Base-by-base conservation (phyloP, 2,797 vertebrate species). In the Harpagifer antarcticus region DNA sequence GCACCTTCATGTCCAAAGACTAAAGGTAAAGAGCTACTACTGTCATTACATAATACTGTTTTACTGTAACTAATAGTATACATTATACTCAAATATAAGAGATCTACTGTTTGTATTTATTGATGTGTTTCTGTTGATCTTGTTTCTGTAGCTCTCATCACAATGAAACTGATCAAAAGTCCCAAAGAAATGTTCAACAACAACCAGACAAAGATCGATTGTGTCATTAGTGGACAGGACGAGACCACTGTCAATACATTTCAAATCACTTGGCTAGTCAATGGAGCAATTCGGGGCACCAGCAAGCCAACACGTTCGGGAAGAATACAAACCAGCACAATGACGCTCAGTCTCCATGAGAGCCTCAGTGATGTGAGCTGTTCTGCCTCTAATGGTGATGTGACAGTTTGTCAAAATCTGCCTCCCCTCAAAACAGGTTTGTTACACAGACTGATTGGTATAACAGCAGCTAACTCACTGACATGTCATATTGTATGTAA, bases 291-390 rank as follows among this genome's bases (percentile, higher is more conserved):
- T 47, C 44, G 16, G 31, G 15, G 3, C 1, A 0, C 1, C 1
- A 12, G 1, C 2, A 1, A 12, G 37, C 0, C 0, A n/a, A 1
- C 0, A 15, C 0, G 0, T 3, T 0, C 4, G 3, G 1, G 1
- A 15, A 8, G 0, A 14, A 74, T 1, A 9, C 76, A 71, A 67
- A 71, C 3, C 33, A 74, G 71, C 62, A 80, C 2, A 0, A 15
- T 68, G 44, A 71, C 17, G 9, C 5, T 0, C 1, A 13, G 0
- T n/a, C 7, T 0, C 1, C 0, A 2, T 1, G 27, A 14, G 3
- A 23, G 23, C 23, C 23, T 23, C 23, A 23, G 3, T 1, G 56
- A 17, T 0, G 78, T 84, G 16, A 0, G 15, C 33, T 84, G 82
- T 60, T 74, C 63, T 43, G 78, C 74, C n/a, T 0, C 0, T 1